phyloP scores from a whole-genome alignment of 1,140 invertebrate genomes.

The Trinorchestia longiramus region DNA sequence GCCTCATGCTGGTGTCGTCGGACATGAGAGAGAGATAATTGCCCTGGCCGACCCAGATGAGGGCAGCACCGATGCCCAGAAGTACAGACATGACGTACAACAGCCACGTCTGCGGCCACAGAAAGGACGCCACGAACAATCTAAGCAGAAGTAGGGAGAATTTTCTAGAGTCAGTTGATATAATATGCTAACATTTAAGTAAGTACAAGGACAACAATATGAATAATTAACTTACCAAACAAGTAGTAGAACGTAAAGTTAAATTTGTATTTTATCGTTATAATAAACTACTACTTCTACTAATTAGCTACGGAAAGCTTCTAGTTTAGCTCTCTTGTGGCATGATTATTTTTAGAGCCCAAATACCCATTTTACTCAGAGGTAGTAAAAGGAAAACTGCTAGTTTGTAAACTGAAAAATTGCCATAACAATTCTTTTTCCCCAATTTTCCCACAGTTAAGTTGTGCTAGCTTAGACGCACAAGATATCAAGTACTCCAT shows the following conservation, averaged over 20 bases:
- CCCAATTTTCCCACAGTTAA: too few relatives aligned
- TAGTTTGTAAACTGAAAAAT: too few relatives aligned
- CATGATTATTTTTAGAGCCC: too few relatives aligned
- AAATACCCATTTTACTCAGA: too few relatives aligned
- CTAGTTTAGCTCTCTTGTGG: too few relatives aligned
- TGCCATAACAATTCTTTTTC: too few relatives aligned
- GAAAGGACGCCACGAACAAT: constrained; percentile 76
- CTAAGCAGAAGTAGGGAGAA: background rate
- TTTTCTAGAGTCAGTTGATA: background rate
- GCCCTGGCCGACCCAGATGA: constrained; percentile 87
- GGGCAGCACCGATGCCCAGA: constrained; percentile 89
- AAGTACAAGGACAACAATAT: background rate
- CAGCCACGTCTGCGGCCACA: constrained; percentile 84
- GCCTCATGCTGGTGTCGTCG: constrained; percentile 84
- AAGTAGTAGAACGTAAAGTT: background rate
- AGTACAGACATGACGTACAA: constrained; percentile 87
- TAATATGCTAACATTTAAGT: background rate
- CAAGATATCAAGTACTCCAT: too few relatives aligned
- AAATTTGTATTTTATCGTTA: background rate
- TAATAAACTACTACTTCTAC: background rate
- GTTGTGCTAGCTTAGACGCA: too few relatives aligned
- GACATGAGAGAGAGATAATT: constrained; percentile 94
- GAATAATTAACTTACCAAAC: background rate
- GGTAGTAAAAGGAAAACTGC: too few relatives aligned
- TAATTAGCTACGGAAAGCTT: background rate